Evolutionary conservation across 2,113 vertebrate species (phyloP).

Genomic region (Pterophyllum scalare): DNA sequence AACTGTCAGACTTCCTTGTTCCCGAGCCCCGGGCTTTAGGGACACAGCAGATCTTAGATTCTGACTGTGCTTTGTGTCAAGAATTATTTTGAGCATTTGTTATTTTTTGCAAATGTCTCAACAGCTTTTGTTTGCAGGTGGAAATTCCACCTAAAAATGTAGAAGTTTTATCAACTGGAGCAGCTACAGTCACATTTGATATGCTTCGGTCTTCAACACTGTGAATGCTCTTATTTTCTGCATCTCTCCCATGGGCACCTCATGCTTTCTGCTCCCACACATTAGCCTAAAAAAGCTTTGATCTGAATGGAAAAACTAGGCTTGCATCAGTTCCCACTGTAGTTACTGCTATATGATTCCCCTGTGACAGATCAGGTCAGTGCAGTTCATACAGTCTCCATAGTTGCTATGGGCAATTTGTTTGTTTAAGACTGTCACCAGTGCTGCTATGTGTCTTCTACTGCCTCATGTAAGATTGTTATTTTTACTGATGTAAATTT

Average conservation of each 20-base stretch:
- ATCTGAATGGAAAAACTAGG: constrained; percentile 45
- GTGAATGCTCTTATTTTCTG: not conserved
- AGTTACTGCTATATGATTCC: constrained; percentile 31
- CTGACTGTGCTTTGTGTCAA: not conserved
- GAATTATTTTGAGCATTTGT: not conserved
- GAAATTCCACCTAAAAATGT: not conserved
- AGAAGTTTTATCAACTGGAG: not conserved
- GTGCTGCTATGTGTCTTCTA: constrained; percentile 11
- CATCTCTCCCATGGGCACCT: not conserved
- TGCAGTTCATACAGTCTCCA: constrained; percentile 19
- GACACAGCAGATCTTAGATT: not conserved
- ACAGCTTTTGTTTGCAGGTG: not conserved
- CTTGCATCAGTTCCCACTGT: constrained; percentile 38
- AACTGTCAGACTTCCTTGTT: not conserved
- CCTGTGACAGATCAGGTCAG: constrained; percentile 33
- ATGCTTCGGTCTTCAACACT: not conserved
- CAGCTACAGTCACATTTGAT: not conserved
- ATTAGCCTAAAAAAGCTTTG: constrained; percentile 45
- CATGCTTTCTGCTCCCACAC: constrained; percentile 30
- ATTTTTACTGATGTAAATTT: not conserved
- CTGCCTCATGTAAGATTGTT: not conserved
- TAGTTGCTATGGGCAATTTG: not conserved
- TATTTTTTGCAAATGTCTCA: not conserved
- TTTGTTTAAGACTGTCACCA: constrained; percentile 14
- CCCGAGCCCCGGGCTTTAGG: not conserved